These are phyloP conservation scores for Phocides pigmalion DNA, from an alignment of 1,140 invertebrate genomes.

Conservation along the genomic window DNA sequence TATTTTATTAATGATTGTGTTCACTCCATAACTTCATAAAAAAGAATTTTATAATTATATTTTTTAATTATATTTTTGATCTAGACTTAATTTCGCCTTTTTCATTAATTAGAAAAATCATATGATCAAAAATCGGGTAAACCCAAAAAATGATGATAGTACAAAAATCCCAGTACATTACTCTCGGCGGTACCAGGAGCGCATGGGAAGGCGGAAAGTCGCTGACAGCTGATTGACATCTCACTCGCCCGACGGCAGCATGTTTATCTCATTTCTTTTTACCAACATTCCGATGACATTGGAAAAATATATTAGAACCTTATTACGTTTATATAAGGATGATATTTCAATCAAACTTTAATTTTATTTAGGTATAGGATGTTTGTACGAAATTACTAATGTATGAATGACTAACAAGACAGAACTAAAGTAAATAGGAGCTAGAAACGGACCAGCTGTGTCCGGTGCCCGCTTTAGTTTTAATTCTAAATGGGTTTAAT, in stretches of 20 bases:
- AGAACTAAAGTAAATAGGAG: conserved; percentile 77
- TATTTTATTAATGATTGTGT: too few relatives aligned
- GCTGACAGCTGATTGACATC: conserved; percentile 82
- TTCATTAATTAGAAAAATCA: too few relatives aligned
- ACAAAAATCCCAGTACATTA: conserved; percentile 63
- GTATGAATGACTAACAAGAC: conserved; percentile 80
- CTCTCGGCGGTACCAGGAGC: conserved; percentile 67
- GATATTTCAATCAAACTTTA: conserved; percentile 21
- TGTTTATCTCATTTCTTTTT: conserved; percentile 73
- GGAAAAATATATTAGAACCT: conserved; percentile 6
- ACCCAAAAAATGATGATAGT: too few relatives aligned
- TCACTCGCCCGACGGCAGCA: conserved; percentile 71
- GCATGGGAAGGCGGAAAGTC: conserved; percentile 72
- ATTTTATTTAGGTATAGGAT: conserved; percentile 22
- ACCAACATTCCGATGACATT: conserved; percentile 43
- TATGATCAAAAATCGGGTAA: too few relatives aligned
- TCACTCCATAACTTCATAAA: too few relatives aligned
- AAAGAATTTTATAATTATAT: too few relatives aligned
- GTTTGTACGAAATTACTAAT: conserved; percentile 69
- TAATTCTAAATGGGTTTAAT: conserved; percentile 80
- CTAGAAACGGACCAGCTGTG: conserved; percentile 75
- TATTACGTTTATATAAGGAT: conserved; percentile 41
- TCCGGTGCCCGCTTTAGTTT: conserved; percentile 77
- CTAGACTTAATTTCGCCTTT: too few relatives aligned
- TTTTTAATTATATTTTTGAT: too few relatives aligned